Conservation (phyloP, 2,113 vertebrate species). For the Charadrius vociferus region DNA sequence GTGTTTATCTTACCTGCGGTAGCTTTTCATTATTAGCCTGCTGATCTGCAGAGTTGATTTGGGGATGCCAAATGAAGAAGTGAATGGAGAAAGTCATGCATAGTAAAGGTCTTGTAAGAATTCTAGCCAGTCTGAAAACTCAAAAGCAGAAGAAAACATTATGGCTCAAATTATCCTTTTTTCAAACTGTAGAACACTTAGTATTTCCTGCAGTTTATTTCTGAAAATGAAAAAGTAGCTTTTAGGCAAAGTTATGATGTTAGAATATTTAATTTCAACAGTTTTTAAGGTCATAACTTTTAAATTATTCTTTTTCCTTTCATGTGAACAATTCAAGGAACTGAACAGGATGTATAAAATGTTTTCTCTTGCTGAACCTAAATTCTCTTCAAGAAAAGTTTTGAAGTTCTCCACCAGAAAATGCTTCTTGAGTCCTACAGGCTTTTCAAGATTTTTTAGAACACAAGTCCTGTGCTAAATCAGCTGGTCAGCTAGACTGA, state of each 20-base stretch:
- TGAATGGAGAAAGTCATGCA: background rate
- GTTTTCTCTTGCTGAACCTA: background rate
- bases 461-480: background rate
- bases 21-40: background rate
- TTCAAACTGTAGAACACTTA: background rate
- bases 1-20: background rate
- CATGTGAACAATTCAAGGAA: background rate
- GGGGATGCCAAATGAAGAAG: background rate
- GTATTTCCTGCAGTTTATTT: no score
- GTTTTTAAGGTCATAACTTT: background rate
- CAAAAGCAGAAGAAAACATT: background rate
- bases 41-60: background rate
- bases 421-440: background rate
- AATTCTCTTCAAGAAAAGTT: background rate
- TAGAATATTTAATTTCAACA: background rate
- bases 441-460: background rate
- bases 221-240: background rate
- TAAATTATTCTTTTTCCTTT: background rate
- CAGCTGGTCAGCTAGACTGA: background rate
- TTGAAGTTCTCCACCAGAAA: background rate
- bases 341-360: background rate
- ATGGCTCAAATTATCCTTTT: background rate
- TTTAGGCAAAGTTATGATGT: background rate
- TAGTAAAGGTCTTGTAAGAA: background rate
- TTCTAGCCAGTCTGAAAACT: background rate